Conservation (phyloP, 2,113 vertebrate genomes). For the Xiphorhynchus elegans region DNA sequence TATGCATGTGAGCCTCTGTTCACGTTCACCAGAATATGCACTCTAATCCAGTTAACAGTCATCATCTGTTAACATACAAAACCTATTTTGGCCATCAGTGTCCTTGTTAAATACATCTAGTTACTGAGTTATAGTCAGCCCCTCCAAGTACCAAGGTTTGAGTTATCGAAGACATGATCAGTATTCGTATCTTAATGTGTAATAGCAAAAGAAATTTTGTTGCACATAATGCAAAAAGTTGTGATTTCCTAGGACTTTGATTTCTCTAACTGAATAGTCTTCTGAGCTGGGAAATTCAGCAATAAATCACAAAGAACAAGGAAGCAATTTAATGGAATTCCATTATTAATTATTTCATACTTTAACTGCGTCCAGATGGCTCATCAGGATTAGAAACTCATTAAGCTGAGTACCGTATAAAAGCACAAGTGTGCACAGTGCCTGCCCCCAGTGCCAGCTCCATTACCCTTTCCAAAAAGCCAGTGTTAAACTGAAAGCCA, state of each 20-base stretch:
- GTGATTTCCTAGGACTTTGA: background rate
- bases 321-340: constrained; percentile 18
- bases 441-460: background rate
- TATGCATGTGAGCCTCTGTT: background rate
- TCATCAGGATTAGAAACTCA: constrained; percentile 30
- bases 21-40: background rate
- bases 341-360: constrained; percentile 36
- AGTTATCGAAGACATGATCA: background rate
- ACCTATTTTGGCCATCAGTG: background rate
- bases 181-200: background rate
- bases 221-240: background rate
- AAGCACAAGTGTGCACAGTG: background rate
- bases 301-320: background rate
- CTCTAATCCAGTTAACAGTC: background rate
- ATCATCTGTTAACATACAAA: background rate
- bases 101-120: background rate
- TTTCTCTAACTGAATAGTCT: background rate
- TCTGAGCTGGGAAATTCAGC: background rate
- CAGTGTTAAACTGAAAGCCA: background rate
- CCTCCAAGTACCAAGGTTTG: background rate
- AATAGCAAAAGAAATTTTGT: background rate
- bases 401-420: background rate
- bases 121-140: background rate
- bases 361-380: background rate
- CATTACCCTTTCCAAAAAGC: constrained; percentile 2